A percentile compares a stretch with the other conserved stretches of the same genome.
phyloP scores from a whole-genome alignment of 2,113 vertebrate species.

The Diadophis punctatus region DNA sequence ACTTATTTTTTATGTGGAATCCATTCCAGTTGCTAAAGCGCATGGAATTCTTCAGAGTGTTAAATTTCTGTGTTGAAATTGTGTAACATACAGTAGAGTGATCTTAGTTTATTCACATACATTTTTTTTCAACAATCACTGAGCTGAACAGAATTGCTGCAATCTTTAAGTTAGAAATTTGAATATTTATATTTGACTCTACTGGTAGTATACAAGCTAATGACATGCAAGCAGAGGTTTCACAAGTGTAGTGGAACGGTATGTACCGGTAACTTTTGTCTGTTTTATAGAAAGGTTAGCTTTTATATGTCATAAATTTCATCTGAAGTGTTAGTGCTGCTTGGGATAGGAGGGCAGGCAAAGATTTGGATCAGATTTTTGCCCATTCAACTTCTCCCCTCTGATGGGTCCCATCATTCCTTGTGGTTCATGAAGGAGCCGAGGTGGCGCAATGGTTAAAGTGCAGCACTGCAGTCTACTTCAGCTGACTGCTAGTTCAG shows the following conservation, averaged over 20 bases:
- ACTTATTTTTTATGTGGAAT: constrained; percentile 62
- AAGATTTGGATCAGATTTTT: background rate
- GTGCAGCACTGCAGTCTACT: too few species aligned
- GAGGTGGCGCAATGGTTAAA: too few species aligned
- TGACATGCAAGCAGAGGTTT: constrained; percentile 59
- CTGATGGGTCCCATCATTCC: background rate
- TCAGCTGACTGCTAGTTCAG: too few species aligned
- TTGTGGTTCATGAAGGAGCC: background rate
- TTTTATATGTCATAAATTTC: constrained; percentile 45
- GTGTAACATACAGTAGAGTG: constrained; percentile 55
- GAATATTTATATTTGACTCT: constrained; percentile 71
- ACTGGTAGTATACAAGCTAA: constrained; percentile 56
- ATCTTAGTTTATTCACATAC: constrained; percentile 55
- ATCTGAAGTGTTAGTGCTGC: constrained; percentile 1
- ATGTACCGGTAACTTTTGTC: constrained; percentile 25
- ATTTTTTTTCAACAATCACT: constrained; percentile 36
- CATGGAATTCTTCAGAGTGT: constrained; percentile 64
- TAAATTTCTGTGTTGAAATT: constrained; percentile 64
- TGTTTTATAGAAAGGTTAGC: constrained; percentile 49
- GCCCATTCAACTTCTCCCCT: background rate
- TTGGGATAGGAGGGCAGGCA: background rate
- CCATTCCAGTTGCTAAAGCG: constrained; percentile 68
- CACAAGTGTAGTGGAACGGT: constrained; percentile 52
- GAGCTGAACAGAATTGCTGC: constrained; percentile 70
- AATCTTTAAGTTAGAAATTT: constrained; percentile 64